Evolutionary conservation across 2,797 vertebrate species (phyloP), one percentile per base, ranked within the genome.

Genomic region (Amphiprion clarkii): DNA sequence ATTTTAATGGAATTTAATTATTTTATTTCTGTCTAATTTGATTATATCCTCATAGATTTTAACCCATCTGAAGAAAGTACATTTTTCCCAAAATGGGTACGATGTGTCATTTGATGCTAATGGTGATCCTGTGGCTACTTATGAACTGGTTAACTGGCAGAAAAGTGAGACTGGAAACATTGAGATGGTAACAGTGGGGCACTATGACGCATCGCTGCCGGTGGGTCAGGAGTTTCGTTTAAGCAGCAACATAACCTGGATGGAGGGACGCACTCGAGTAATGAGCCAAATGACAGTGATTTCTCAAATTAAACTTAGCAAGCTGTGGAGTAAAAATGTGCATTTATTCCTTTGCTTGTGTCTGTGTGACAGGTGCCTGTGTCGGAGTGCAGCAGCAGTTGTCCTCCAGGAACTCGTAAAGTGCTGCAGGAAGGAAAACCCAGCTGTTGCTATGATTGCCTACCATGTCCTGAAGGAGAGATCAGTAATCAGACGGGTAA

Each of bases 101-200:
- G 69, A 82, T 42, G 92, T 95, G 44, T 93, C 90, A n/a, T 95
- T 95, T 80, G 93, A 95, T 83, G 72, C 75, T 29, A 94, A 93
- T 0, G 95, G 95, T 0, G 93, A 95, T 66, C 91, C 95, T 36
- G 84, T 92, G 58, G 93, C 92, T 68, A 80, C 31, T 4, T 95
- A 95, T 53, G 94, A 95, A 57, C 59, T 95, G 27, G 84, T 95
- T 27, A 95, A 95, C 84, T 95, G 94, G 94, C 92, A 94, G 61
- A 76, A 42, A 68, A 80, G 14, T 33, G 10, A 74, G 40, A 83
- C 62, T 63, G 89, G 92, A 9, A 51, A 56, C 19, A 64, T 87
- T 42, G 42, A 85, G 25, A 69, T 94, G 61, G 86, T 91, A 25
- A 93, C 89, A 49, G 93, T 94, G 1, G 95, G 95, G 0, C 66